Percentiles rank a stretch among this genome's conserved stretches.
Conservation (phyloP, 2,888 invertebrate genomes). For the Xestia c-nigrum region DNA sequence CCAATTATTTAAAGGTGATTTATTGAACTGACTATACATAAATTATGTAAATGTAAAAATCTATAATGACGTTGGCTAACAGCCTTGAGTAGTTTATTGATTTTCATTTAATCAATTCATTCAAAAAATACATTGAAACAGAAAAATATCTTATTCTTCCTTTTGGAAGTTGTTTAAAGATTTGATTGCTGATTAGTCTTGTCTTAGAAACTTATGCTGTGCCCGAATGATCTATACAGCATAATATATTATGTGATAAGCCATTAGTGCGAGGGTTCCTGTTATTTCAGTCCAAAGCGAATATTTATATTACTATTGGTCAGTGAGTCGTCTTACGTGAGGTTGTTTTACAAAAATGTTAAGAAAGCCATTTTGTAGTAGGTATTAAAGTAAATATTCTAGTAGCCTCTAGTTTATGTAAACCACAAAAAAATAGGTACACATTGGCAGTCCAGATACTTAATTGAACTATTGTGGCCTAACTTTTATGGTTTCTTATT, state of each 20-base stretch:
- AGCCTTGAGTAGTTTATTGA: neutral
- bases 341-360: too few species aligned
- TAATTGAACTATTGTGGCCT: neutral
- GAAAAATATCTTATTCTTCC: neutral
- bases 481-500: neutral
- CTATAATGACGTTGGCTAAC: neutral
- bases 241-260: neutral
- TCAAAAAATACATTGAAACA: too few species aligned
- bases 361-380: neutral
- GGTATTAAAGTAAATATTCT: too few species aligned
- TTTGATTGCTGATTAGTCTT: neutral
- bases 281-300: neutral
- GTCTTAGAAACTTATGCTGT: neutral
- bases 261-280: neutral
- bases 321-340: too few species aligned
- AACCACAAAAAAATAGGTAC: neutral
- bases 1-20: neutral
- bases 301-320: too few species aligned
- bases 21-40: neutral
- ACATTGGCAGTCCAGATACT: neutral
- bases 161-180: neutral
- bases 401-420: neutral
- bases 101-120: neutral
- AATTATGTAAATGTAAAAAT: constrained; percentile 1
- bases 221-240: too few species aligned